phyloP scores from a whole-genome alignment of 1,140 invertebrate genomes.

The Drosophila serrata region DNA sequence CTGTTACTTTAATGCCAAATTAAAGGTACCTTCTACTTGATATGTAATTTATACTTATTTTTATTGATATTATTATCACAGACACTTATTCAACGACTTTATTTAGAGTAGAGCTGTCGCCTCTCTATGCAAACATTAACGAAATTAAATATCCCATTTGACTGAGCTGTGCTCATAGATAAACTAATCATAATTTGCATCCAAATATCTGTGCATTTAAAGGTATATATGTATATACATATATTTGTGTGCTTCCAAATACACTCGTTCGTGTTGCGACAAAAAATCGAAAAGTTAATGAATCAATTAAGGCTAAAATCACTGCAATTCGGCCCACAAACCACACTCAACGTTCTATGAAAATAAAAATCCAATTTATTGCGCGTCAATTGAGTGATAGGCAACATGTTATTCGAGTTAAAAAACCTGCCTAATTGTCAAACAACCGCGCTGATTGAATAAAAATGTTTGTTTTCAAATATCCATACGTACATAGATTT shows the following conservation, averaged over 20 bases:
- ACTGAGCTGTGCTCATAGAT: slow-evolving; percentile 26
- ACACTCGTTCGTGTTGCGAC: not conserved
- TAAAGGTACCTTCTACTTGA: not conserved
- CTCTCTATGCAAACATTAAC: slow-evolving; percentile 1
- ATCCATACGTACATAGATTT: not conserved
- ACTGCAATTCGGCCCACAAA: slow-evolving; percentile 8
- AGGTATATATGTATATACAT: not conserved
- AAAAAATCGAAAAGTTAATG: slow-evolving; percentile 41
- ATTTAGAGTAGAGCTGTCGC: not conserved
- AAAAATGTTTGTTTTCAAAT: slow-evolving; percentile 15
- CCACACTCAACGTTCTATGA: slow-evolving; percentile 29
- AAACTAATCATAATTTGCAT: slow-evolving; percentile 31
- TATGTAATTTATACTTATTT: not conserved
- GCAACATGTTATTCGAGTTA: slow-evolving; percentile 57
- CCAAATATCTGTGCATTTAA: slow-evolving; percentile 10
- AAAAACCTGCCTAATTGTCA: slow-evolving; percentile 37
- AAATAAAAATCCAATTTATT: slow-evolving; percentile 52
- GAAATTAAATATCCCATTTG: slow-evolving; percentile 17
- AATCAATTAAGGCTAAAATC: slow-evolving; percentile 37
- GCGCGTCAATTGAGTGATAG: slow-evolving; percentile 29
- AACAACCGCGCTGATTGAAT: slow-evolving; percentile 32
- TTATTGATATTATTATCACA: not conserved
- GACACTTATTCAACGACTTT: not conserved
- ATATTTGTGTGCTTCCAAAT: not conserved
- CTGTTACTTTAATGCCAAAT: no score